Conservation (phyloP, 2,797 vertebrate species). For the Sebastes oblongus region DNA sequence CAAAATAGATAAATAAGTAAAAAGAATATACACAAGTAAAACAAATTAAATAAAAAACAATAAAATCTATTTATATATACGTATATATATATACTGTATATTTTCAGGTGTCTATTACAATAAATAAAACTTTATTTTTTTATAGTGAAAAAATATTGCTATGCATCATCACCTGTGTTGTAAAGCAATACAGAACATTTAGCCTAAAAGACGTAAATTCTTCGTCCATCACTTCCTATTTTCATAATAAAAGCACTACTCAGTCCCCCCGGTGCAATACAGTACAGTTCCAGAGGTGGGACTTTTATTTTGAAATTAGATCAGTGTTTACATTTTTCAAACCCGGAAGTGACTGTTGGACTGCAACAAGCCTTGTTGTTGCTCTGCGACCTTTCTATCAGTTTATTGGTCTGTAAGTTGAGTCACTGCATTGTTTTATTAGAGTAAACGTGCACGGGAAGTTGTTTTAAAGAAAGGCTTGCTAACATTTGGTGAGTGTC, state of each 20-base stretch:
- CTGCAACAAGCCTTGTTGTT: background rate
- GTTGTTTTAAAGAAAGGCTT: background rate
- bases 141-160: no score
- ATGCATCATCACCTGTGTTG: background rate
- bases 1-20: no score
- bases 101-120: background rate
- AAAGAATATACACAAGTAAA: no score
- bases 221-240: background rate
- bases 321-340: background rate
- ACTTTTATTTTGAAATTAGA: conserved; percentile 57
- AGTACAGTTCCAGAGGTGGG: background rate
- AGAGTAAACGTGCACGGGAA: background rate
- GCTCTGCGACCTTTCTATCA: rapidly evolving
- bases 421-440: background rate
- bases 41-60: no score
- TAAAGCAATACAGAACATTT: background rate
- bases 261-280: background rate
- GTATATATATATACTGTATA: no score
- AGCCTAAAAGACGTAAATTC: background rate
- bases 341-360: conserved; percentile 44
- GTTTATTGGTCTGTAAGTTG: background rate
- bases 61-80: no score
- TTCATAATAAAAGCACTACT: background rate
- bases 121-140: background rate
- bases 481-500: conserved; percentile 31